Percentiles rank a stretch among this genome's conserved stretches.
These are phyloP conservation scores for Drosophila colorata DNA, from an alignment of 2,888 invertebrate genomes.

Conservation along the genomic window DNA sequence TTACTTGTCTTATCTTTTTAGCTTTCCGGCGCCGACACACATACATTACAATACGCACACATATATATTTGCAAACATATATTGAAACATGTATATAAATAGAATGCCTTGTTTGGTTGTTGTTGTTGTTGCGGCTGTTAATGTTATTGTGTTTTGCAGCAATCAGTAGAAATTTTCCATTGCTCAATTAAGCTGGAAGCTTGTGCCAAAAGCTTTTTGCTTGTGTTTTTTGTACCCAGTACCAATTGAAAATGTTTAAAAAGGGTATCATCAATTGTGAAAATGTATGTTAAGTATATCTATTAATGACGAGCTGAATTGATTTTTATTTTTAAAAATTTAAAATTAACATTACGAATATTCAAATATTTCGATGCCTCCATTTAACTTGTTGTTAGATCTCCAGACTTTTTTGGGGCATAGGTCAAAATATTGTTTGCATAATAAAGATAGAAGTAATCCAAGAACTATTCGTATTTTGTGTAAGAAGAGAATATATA, in stretches of 20 bases:
- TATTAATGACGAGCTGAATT: too few species aligned
- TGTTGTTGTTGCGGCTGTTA: constrained; percentile 22
- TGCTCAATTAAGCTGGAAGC: constrained; percentile 52
- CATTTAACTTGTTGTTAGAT: too few species aligned
- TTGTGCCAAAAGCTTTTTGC: constrained; percentile 30
- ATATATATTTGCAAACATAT: neutral
- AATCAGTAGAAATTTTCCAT: constrained; percentile 66
- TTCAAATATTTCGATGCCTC: too few species aligned
- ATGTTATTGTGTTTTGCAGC: constrained; percentile 21
- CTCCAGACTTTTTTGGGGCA: too few species aligned
- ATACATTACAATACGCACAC: neutral
- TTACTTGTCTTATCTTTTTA: constrained; percentile 42
- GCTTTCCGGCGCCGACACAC: constrained; percentile 7
- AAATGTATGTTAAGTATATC: neutral
- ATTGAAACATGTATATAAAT: constrained; percentile 38
- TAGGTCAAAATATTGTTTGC: too few species aligned
- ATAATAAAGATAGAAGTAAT: too few species aligned
- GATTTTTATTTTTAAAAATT: too few species aligned
- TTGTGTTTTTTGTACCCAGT: neutral
- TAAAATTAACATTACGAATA: too few species aligned
- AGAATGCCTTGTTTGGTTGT: constrained; percentile 27
- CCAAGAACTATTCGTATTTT: too few species aligned
- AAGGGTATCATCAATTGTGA: neutral
- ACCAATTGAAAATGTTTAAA: neutral
- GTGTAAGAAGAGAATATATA: too few species aligned